These are phyloP conservation scores for Rhynchomys soricoides DNA, from an alignment of 2,113 vertebrate genomes.

Conservation along the genomic window DNA sequence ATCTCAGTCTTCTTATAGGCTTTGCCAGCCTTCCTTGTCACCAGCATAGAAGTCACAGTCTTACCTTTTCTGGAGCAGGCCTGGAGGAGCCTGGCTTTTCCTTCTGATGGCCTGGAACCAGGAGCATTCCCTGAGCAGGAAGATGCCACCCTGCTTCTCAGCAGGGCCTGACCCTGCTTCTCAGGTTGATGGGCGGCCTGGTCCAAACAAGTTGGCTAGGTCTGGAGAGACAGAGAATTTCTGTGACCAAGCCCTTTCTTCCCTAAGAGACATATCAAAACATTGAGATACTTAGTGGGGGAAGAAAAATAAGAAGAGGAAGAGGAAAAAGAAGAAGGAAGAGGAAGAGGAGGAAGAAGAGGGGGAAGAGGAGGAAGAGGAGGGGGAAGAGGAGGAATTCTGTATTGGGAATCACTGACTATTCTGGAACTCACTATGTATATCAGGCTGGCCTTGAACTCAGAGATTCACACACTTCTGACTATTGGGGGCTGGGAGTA, in stretches of 20 bases:
- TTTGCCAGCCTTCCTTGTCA: not conserved
- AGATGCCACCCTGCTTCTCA: not conserved
- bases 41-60: not conserved
- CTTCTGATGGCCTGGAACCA: not conserved
- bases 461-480: not conserved
- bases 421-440: not conserved
- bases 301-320: not conserved
- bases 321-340: no score
- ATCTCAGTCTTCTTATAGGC: not conserved
- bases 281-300: not conserved
- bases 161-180: not conserved
- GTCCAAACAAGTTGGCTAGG: not conserved
- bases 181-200: not conserved
- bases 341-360: no score
- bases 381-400: not conserved
- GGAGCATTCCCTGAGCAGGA: not conserved
- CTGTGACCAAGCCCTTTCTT: not conserved
- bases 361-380: rapidly evolving
- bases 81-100: not conserved
- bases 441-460: not conserved
- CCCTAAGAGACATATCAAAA: not conserved
- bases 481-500: not conserved
- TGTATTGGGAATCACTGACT: not conserved
- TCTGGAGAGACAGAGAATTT: not conserved
- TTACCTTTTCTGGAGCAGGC: not conserved